Percentiles rank a stretch among this genome's conserved stretches.
phyloP scores from a whole-genome alignment of 2,888 invertebrate species.

The Toxonevra muliebris region DNA sequence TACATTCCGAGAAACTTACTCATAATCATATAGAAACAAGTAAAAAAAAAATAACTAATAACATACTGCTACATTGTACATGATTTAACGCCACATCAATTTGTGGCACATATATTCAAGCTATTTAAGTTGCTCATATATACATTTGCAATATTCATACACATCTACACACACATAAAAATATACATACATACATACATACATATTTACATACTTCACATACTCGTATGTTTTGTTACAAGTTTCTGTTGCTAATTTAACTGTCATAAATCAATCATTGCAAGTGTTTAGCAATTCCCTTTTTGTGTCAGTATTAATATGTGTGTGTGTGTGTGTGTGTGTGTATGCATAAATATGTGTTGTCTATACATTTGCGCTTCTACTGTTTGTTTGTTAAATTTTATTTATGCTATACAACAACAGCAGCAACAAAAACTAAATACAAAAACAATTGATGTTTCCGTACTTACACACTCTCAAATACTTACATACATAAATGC shows the following conservation, averaged over 20 bases:
- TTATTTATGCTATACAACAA: background rate
- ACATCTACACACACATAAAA: background rate
- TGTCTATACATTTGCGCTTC: conserved; percentile 4
- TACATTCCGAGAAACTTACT: background rate
- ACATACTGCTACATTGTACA: conserved; percentile 9
- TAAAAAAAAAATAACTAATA: conserved; percentile 2
- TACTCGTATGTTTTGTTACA: no score
- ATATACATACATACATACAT: background rate
- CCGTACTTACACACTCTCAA: conserved; percentile 4
- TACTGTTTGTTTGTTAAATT: background rate
- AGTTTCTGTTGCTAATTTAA: no score
- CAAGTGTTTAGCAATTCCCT: no score
- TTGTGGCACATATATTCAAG: background rate
- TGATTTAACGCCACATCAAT: conserved; percentile 17
- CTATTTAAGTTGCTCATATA: background rate
- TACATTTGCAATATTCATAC: background rate
- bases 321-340: no score
- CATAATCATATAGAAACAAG: background rate
- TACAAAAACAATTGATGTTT: conserved; percentile 3
- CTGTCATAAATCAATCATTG: no score
- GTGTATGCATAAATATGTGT: no score
- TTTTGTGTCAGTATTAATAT: no score
- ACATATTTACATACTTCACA: background rate
- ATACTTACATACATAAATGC: background rate
- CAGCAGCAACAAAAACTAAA: background rate